phyloP scores from a whole-genome alignment of 2,113 vertebrate species.

The Dicerorhinus sumatrensis region DNA sequence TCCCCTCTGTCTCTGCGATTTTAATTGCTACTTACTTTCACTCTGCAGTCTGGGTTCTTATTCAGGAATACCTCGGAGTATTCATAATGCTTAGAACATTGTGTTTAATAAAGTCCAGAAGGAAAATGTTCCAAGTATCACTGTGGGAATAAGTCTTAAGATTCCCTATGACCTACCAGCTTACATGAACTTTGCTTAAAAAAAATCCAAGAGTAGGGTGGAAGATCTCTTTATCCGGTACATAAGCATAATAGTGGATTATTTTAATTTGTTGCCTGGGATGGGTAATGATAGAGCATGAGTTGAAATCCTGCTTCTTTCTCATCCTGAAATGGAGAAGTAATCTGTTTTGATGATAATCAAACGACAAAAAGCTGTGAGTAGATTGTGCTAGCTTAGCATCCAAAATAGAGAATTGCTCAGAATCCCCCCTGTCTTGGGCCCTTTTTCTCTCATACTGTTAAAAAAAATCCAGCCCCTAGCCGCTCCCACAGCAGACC shows the following conservation, averaged over 20 bases:
- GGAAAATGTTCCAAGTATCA: background rate
- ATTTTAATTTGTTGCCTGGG: background rate
- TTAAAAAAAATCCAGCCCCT: background rate
- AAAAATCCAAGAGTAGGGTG: background rate
- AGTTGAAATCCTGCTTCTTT: background rate
- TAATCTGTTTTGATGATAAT: background rate
- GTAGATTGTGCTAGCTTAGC: background rate
- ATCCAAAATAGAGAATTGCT: background rate
- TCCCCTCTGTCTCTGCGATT: slow-evolving; percentile 23
- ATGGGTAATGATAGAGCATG: background rate
- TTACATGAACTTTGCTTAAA: slow-evolving; percentile 46
- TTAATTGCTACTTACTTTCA: slow-evolving; percentile 39
- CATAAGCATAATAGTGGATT: background rate
- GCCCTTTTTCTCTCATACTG: background rate
- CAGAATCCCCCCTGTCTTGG: background rate
- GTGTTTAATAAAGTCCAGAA: slow-evolving; percentile 46
- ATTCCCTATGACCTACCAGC: slow-evolving; percentile 38
- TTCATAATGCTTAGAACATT: slow-evolving; percentile 30
- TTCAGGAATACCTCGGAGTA: slow-evolving; percentile 21
- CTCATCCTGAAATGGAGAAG: background rate
- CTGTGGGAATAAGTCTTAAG: slow-evolving; percentile 27
- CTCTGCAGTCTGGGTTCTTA: slow-evolving; percentile 27
- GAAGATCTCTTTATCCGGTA: background rate
- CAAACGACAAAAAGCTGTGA: background rate
- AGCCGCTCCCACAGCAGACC: background rate